Base-by-base conservation (phyloP, 2,113 vertebrate species). In the Craseonycteris thonglongyai region DNA sequence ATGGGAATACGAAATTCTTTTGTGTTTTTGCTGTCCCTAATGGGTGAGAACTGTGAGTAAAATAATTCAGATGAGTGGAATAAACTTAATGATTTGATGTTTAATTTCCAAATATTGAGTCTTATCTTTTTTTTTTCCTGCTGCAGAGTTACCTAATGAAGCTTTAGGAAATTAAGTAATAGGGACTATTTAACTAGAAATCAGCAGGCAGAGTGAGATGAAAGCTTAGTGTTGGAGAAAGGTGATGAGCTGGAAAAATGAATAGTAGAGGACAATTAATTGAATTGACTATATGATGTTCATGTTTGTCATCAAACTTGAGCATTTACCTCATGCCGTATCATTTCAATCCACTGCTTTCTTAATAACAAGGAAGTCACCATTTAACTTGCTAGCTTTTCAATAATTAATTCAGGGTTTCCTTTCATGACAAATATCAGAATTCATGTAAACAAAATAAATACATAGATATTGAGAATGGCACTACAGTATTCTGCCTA, bases 371-470 rank as follows among this genome's bases (percentile, higher is more conserved):
- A 51, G 33, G 28, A 83, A 45, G 58, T 69, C 33, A 93, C 35
- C 49, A 76, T 45, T 84, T 76, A 81, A 69, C 65, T 80, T 88
- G 28, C 24, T 54, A 38, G 35, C 18, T 93, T 93, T 88, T 80
- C 85, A 59, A 3, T 82, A 90, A 83, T 94, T 68, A 68, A 68
- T 90, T 78, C 49, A 61, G 45, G 59, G 28, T 84, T 71, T 42
- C 3, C 8, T 75, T 76, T 91, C 24, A 61, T 1, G 15, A 16
- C 65, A 93, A 88, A 42, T n/a, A 38, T 93, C 18, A 65, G 61
- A 91, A 88, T 88, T 85, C 33, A 30, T 47, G 18, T 82, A 93
- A 89, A 89, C 89, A 91, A 76, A 93, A 71, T 91, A 78, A 72
- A 68, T 90, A 74, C 58, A 63, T 95, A 81, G 38, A 38, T 66